Evolutionary conservation across 2,797 vertebrate species (phyloP).

Genomic region (Neomorphus geoffroyi): DNA sequence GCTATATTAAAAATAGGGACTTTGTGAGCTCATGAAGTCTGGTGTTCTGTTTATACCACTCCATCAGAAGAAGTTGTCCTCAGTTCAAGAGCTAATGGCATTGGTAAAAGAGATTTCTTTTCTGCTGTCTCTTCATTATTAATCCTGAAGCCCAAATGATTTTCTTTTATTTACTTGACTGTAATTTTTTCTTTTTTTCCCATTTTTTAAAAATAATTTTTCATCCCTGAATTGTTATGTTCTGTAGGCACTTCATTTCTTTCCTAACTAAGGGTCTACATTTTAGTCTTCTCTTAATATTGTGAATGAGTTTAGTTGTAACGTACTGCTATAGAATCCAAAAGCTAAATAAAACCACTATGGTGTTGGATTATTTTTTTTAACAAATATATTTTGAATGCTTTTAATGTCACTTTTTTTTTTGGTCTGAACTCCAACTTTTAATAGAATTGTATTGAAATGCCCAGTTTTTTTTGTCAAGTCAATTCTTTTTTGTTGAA

Average conservation of each 20-base stretch:
- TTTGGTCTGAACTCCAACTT: neutral
- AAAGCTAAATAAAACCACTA: neutral
- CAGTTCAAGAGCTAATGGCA: neutral
- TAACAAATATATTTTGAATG: neutral
- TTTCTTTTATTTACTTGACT: neutral
- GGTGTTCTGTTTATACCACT: neutral
- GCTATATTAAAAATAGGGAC: neutral
- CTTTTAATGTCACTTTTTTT: neutral
- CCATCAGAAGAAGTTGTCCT: neutral
- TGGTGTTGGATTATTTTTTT: neutral
- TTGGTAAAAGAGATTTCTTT: neutral
- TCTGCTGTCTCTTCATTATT: neutral
- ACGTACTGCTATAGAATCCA: neutral
- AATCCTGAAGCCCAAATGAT: neutral
- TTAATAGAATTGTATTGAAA: neutral
- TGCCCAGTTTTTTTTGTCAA: neutral
- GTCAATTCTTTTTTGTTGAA: neutral
- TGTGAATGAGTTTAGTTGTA: neutral
- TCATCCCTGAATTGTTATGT: neutral
- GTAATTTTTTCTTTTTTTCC: rapidly evolving
- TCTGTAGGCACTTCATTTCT: neutral
- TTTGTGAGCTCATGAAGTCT: neutral
- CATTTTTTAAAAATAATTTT: neutral
- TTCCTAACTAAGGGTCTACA: neutral
- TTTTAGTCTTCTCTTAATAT: neutral